phyloP scores from a whole-genome alignment of 1,140 invertebrate species.

The Bombus polaris region DNA sequence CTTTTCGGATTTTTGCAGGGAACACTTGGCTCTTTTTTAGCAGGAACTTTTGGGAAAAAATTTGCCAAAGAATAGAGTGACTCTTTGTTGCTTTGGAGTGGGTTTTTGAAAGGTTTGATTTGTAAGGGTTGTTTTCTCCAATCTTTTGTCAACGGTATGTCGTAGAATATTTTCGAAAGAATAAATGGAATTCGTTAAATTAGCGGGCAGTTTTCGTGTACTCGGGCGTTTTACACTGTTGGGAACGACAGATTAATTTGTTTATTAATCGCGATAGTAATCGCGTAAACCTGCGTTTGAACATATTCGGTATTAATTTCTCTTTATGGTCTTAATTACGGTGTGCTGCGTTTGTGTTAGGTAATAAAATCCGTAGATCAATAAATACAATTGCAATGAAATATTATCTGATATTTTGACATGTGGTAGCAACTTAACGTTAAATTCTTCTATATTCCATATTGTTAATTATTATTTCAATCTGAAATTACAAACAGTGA shows the following conservation, averaged over 20 bases:
- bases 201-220: background rate
- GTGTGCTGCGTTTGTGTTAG: background rate
- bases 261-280: background rate
- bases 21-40: background rate
- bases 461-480: background rate
- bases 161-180: background rate
- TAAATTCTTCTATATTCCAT: no score
- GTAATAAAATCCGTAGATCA: background rate
- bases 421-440: background rate
- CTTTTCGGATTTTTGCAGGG: constrained; percentile 20
- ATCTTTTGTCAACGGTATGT: background rate
- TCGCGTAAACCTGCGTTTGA: background rate
- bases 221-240: background rate
- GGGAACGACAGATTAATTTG: background rate
- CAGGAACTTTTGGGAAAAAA: constrained; percentile 5
- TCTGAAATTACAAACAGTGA: background rate
- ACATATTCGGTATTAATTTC: background rate
- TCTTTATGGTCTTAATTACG: background rate
- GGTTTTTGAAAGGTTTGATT: background rate
- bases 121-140: background rate
- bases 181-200: background rate
- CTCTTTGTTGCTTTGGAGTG: background rate
- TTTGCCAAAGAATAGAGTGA: background rate
- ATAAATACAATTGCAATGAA: background rate
- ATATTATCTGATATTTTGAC: background rate